Conservation (phyloP, 1,140 invertebrate genomes). For the Ridgeia piscesae region DNA sequence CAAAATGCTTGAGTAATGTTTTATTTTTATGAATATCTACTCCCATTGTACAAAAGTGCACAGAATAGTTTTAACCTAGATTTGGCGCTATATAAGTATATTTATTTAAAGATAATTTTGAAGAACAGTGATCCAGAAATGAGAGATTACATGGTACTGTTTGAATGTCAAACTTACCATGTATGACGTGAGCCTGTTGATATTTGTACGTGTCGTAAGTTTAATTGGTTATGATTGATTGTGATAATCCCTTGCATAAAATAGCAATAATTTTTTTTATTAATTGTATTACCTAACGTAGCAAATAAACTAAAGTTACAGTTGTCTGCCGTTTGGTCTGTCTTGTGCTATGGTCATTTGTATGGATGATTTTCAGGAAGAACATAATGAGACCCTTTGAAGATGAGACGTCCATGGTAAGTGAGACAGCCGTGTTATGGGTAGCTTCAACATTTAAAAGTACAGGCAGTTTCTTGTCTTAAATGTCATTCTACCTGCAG, state of each 20-base stretch:
- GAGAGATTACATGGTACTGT: background rate
- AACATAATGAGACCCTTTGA: constrained; percentile 60
- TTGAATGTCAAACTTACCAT: constrained; percentile 10
- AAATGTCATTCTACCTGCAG: too few relatives aligned
- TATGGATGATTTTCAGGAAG: constrained; percentile 45
- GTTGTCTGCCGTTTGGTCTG: background rate
- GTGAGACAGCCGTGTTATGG: constrained; percentile 15
- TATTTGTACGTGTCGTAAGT: too few relatives aligned
- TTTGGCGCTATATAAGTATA: too few relatives aligned
- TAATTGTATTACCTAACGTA: background rate
- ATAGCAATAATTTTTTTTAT: background rate
- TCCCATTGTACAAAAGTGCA: too few relatives aligned
- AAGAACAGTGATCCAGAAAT: too few relatives aligned
- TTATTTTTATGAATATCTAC: too few relatives aligned
- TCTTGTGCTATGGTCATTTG: too few relatives aligned
- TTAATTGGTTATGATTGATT: background rate
- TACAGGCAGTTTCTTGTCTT: too few relatives aligned
- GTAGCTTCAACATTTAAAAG: background rate
- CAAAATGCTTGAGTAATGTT: too few relatives aligned
- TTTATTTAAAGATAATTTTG: too few relatives aligned
- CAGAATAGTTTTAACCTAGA: too few relatives aligned
- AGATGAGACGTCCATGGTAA: constrained; percentile 59
- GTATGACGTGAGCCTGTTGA: background rate
- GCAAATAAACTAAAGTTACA: background rate
- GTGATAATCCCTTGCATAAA: background rate